These are phyloP conservation scores for Heliocidaris erythrogramma DNA, from an alignment of 35 echinoderm and acorn worm genomes.

Conservation along the genomic window DNA sequence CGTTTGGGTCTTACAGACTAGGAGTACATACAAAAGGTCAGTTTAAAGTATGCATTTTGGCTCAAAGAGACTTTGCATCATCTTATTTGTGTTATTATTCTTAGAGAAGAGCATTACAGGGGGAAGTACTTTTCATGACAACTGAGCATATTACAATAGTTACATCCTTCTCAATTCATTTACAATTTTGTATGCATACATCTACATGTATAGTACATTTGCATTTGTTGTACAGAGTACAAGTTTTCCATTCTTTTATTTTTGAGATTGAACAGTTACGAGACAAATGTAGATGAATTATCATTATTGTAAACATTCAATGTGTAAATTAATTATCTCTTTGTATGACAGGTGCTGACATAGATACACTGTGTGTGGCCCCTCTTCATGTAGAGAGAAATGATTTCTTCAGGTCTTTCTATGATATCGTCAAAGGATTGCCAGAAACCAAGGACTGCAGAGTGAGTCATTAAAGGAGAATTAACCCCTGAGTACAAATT, in stretches of 20 bases:
- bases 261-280: too few relatives aligned
- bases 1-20: slow-evolving; percentile 98
- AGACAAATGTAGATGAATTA: too few relatives aligned
- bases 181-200: too few relatives aligned
- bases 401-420: slow-evolving; percentile 93
- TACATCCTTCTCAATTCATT: too few relatives aligned
- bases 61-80: too few relatives aligned
- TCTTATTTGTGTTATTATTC: background rate
- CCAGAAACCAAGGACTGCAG: slow-evolving; percentile 88
- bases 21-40: slow-evolving; percentile 99
- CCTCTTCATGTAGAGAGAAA: slow-evolving; percentile 89
- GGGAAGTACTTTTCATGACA: background rate
- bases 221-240: too few relatives aligned
- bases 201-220: too few relatives aligned
- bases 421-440: slow-evolving; percentile 79
- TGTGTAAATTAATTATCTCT: background rate
- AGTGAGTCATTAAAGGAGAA: slow-evolving; percentile 66
- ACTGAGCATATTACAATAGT: too few relatives aligned
- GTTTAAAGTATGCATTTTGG: background rate
- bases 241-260: too few relatives aligned
- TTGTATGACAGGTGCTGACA: slow-evolving; percentile 91
- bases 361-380: slow-evolving; percentile 97
- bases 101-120: background rate
- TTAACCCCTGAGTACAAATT: too few relatives aligned
- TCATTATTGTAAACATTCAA: too few relatives aligned